Evolutionary conservation across 2,113 vertebrate species (phyloP).

Genomic region (Campylomormyrus tamandua): DNA sequence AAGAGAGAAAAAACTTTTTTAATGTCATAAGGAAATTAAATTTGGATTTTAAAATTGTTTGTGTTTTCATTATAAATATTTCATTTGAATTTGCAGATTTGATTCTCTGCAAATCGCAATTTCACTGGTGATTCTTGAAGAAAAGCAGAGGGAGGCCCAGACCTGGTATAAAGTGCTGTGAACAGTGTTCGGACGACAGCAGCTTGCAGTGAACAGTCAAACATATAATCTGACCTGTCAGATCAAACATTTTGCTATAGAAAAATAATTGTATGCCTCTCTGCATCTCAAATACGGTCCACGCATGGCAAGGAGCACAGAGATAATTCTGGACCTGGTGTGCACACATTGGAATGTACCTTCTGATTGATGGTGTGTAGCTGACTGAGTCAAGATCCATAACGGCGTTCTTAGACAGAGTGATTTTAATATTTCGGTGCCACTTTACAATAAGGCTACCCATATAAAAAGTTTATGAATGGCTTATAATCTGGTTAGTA

Average conservation of each 20-base stretch:
- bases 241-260: not conserved
- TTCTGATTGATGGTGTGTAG: not conserved
- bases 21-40: not conserved
- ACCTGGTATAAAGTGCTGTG: not conserved
- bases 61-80: not conserved
- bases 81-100: not conserved
- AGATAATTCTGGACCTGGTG: not conserved
- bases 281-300: not conserved
- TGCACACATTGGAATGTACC: not conserved
- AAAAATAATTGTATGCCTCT: not conserved
- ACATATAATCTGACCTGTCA: not conserved
- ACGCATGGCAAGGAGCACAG: constrained; percentile 6
- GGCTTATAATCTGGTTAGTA: too few relatives aligned
- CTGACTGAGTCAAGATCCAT: not conserved
- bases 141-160: not conserved
- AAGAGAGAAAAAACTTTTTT: not conserved
- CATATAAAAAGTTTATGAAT: too few relatives aligned
- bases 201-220: not conserved
- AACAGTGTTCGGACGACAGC: not conserved
- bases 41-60: not conserved
- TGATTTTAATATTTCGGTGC: not conserved
- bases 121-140: not conserved
- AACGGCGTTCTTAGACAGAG: not conserved
- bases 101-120: not conserved
- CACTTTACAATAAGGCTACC: too few relatives aligned